A percentile compares a stretch with the other conserved stretches of the same genome.
phyloP scores from a whole-genome alignment of 2,797 vertebrate species.

The Enteromius treurensis region DNA sequence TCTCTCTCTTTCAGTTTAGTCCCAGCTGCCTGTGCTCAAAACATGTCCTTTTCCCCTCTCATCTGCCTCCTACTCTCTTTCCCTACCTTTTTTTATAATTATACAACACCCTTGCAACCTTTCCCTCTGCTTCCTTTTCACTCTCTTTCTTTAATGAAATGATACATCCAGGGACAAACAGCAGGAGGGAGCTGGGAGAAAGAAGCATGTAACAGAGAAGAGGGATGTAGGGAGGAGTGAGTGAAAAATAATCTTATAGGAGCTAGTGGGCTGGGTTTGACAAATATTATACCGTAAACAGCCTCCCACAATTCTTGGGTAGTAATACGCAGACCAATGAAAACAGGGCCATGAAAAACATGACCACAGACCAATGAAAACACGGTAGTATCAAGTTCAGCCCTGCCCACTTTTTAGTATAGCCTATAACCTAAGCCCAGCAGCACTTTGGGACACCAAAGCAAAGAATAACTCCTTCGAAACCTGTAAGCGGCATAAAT shows the following conservation, averaged over 20 bases:
- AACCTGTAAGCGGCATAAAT: neutral
- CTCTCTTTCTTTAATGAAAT: neutral
- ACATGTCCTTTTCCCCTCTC: constrained; percentile 52
- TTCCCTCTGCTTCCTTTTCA: constrained; percentile 23
- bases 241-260: neutral
- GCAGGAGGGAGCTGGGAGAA: neutral
- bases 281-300: neutral
- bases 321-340: neutral
- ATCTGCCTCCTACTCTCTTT: constrained; percentile 53
- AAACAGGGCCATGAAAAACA: too few species aligned
- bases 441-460: neutral
- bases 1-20: constrained; percentile 29
- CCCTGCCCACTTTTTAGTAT: neutral
- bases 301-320: neutral
- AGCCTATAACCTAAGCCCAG: neutral
- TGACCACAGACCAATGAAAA: constrained; percentile 8
- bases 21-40: constrained; percentile 23
- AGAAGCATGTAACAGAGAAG: neutral
- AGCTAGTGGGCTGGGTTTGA: neutral
- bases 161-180: neutral
- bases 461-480: neutral
- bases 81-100: constrained; percentile 28
- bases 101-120: neutral
- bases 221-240: neutral
- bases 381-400: neutral